Base-by-base conservation (phyloP, 2,113 vertebrate species). In the Hippocampus abdominalis region DNA sequence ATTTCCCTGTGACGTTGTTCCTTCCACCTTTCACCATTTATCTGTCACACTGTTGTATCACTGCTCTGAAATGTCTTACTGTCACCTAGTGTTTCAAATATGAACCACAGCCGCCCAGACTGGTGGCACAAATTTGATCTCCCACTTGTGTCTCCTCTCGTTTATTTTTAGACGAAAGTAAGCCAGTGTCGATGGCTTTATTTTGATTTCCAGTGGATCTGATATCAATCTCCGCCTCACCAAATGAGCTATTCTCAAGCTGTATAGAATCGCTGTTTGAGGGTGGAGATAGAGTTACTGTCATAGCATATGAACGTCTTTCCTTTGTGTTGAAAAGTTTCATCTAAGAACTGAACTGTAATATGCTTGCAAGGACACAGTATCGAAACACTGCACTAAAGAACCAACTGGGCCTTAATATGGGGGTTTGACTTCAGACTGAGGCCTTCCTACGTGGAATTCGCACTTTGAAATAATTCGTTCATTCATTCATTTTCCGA, bases 11-110 rank as follows among this genome's bases (percentile, higher is more conserved):
- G 21, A 10, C 20, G 59, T 27, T n/a, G 13, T 36, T 7, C 23
- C 20, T 25, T 36, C 16, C 23, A 15, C 29, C 27, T 64, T 40
- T 54, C 21, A 2, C 54, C 4, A 27, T 57, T 57, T 5, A 25
- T 56, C 9, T 51, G 21, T 54, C 51, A 15, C 12, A 25, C 10
- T 23, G 21, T 10, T 39, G 0, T 18, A 42, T 23, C n/a, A 44
- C 23, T n/a, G 69, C 78, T 67, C 66, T 80, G 60, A 82, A 83
- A 87, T 80, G 76, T 81, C 63, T 81, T 80, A 86, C 81, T 84
- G 83, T 76, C 88, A 84, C 81, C 88, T 88, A 87, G 82, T 81
- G 82, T 84, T 84, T 72, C 44, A 68, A 86, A 77, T 61, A 74
- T 69, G 71, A 83, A 87, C 74, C 32, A 61, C 86, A 39, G 32